These are phyloP conservation scores for Lithophane leautieri DNA, from an alignment of 2,888 invertebrate species.

Conservation along the genomic window DNA sequence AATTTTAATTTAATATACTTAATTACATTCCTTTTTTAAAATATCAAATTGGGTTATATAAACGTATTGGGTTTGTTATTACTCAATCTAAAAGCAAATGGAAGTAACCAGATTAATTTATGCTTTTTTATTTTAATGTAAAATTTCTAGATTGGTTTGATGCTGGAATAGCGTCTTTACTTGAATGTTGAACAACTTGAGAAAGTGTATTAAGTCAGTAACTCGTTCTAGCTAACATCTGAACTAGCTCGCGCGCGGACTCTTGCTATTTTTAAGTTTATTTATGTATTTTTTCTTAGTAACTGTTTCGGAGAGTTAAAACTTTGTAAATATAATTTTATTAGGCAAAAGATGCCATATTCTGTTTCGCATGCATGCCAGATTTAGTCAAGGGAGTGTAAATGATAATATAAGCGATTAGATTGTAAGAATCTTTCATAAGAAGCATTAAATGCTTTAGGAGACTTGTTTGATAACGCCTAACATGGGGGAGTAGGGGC, in stretches of 20 bases:
- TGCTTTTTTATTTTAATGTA: not conserved
- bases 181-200: conserved; percentile 23
- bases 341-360: conserved; percentile 63
- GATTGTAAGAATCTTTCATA: conserved; percentile 53
- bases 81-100: conserved; percentile 14
- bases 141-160: not conserved
- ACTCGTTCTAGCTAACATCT: conserved; percentile 14
- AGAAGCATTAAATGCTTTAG: conserved; percentile 63
- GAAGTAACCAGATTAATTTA: conserved; percentile 4
- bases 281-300: conserved; percentile 33
- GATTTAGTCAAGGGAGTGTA: conserved; percentile 63
- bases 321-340: conserved; percentile 66
- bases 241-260: conserved; percentile 2
- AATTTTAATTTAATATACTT: conserved; percentile 16
- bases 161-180: not conserved
- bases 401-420: conserved; percentile 60
- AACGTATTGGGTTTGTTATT: conserved; percentile 6
- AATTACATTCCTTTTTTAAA: conserved; percentile 50
- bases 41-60: conserved; percentile 2
- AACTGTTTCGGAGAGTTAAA: conserved; percentile 21
- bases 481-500: conserved; percentile 7
- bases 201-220: not conserved
- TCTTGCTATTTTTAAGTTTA: conserved; percentile 15
- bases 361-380: conserved; percentile 56
- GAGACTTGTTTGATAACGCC: conserved; percentile 20